A percentile compares a stretch with the other conserved stretches of the same genome.
phyloP scores from a whole-genome alignment of 1,140 invertebrate genomes.

The Calephelis virginiensis region DNA sequence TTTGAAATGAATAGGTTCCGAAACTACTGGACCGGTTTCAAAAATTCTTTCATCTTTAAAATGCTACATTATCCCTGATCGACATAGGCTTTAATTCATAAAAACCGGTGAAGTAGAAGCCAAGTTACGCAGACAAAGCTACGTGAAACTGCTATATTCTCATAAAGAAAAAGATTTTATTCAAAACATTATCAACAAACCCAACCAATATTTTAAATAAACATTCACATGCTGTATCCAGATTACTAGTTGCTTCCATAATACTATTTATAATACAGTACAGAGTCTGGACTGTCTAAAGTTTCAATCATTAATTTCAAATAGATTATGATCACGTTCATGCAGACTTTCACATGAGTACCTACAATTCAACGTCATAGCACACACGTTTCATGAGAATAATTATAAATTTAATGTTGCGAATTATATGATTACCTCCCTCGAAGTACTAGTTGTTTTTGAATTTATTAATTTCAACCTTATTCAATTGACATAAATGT shows the following conservation, averaged over 20 bases:
- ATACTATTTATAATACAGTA: slow-evolving; percentile 12
- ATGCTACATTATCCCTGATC: no score
- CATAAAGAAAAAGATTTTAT: no score
- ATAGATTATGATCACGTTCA: slow-evolving; percentile 33
- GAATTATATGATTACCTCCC: slow-evolving; percentile 56
- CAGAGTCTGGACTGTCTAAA: slow-evolving; percentile 20
- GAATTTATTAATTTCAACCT: slow-evolving; percentile 39
- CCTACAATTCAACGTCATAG: slow-evolving; percentile 29
- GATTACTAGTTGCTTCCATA: not conserved
- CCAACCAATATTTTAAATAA: not conserved
- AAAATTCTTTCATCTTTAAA: no score
- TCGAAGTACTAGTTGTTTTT: slow-evolving; percentile 29
- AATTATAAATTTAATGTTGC: slow-evolving; percentile 42
- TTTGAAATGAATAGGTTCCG: no score
- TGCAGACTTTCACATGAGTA: slow-evolving; percentile 29
- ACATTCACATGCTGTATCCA: not conserved
- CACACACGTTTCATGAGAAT: slow-evolving; percentile 26
- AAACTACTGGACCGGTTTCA: no score
- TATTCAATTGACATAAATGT: slow-evolving; percentile 40
- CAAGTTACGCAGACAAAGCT: no score
- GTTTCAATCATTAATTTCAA: slow-evolving; percentile 32
- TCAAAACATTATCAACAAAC: no score
- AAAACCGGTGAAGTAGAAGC: no score
- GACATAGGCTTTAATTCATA: no score
- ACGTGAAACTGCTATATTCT: no score